Evolutionary conservation across 2,888 invertebrate genomes (phyloP).

Genomic region (Ryuthela nishihirai): DNA sequence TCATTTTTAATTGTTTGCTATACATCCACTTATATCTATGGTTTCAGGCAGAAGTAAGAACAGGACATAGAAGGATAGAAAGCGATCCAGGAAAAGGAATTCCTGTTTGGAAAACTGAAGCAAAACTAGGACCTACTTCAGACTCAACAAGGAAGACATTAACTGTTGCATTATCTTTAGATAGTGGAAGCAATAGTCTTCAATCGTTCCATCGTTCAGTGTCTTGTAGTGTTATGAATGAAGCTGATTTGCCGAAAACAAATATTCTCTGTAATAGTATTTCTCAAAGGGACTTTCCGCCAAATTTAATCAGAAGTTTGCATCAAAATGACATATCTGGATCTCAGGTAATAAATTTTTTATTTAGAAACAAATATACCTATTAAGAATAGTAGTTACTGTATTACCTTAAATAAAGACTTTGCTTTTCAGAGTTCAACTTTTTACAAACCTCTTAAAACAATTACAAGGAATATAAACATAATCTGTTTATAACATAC

Average conservation of each 20-base stretch:
- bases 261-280: slow-evolving; percentile 15
- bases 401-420: too few relatives aligned
- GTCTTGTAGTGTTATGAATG: slow-evolving; percentile 35
- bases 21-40: not conserved
- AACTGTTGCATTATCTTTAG: slow-evolving; percentile 17
- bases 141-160: slow-evolving; percentile 9
- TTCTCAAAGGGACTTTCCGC: slow-evolving; percentile 27
- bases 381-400: too few relatives aligned
- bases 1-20: not conserved
- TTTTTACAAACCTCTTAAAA: too few relatives aligned
- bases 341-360: slow-evolving; percentile 31
- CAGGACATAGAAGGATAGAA: slow-evolving; percentile 29
- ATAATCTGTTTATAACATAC: too few relatives aligned
- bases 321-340: slow-evolving; percentile 30
- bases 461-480: too few relatives aligned
- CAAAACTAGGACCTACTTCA: slow-evolving; percentile 18
- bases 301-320: slow-evolving; percentile 21
- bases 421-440: too few relatives aligned
- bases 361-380: too few relatives aligned
- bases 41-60: not conserved
- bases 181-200: slow-evolving; percentile 12
- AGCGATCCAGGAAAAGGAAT: slow-evolving; percentile 35
- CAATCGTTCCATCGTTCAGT: slow-evolving; percentile 34
- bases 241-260: slow-evolving; percentile 33
- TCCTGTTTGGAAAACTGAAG: slow-evolving; percentile 22